These are phyloP conservation scores for Balaeniceps rex DNA, from an alignment of 2,113 vertebrate genomes.

Conservation along the genomic window DNA sequence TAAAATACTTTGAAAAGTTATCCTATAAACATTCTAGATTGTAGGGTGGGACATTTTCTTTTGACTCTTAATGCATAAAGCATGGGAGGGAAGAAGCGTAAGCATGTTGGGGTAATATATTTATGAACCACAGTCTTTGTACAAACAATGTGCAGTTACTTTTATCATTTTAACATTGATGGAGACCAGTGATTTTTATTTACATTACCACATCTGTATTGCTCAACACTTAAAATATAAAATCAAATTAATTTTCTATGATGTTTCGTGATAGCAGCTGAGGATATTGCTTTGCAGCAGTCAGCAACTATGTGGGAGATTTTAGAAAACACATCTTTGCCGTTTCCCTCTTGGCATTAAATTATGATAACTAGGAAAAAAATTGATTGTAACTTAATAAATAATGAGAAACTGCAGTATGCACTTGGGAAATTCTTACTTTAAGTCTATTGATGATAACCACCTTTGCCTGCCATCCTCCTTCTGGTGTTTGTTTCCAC, in stretches of 20 bases:
- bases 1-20: background rate
- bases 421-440: background rate
- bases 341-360: background rate
- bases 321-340: background rate
- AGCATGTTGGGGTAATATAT: background rate
- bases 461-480: background rate
- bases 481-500: background rate
- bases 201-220: background rate
- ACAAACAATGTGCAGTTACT: background rate
- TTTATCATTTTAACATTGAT: background rate
- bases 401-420: background rate
- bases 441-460: background rate
- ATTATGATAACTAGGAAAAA: background rate
- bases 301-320: background rate
- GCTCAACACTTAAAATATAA: background rate
- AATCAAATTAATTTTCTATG: background rate
- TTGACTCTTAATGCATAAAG: background rate
- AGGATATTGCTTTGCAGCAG: background rate
- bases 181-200: slow-evolving; percentile 22
- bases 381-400: background rate
- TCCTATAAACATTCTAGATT: background rate
- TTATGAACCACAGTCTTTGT: background rate
- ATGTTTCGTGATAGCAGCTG: background rate
- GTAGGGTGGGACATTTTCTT: background rate
- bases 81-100: background rate